phyloP scores from a whole-genome alignment of 92 coral and sea anemone species.

The Palythoa grandis region DNA sequence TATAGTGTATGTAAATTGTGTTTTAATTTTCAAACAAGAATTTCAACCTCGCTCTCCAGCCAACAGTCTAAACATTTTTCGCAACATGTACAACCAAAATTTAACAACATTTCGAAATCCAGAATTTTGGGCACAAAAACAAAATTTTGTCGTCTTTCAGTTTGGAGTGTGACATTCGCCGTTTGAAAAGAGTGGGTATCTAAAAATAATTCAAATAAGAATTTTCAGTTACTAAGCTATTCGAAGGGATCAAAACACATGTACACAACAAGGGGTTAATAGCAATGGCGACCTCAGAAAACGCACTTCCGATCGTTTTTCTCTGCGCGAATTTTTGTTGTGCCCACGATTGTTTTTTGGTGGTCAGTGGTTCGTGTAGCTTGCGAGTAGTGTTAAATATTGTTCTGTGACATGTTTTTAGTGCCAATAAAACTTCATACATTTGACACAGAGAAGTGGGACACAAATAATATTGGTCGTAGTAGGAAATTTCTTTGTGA shows the following conservation, averaged over 20 bases:
- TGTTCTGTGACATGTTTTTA: too few species aligned
- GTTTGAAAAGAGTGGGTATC: not conserved
- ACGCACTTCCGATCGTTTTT: not conserved
- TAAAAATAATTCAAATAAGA: not conserved
- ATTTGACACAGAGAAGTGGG: not conserved
- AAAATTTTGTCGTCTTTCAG: not conserved
- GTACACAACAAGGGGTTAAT: not conserved
- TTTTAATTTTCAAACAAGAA: slow-evolving; percentile 42
- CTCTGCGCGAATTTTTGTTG: not conserved
- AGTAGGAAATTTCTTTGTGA: not conserved
- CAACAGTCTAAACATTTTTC: slow-evolving; percentile 17
- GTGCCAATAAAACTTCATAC: not conserved
- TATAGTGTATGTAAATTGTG: slow-evolving; percentile 6
- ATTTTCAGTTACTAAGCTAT: not conserved
- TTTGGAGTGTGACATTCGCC: not conserved
- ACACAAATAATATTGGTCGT: not conserved
- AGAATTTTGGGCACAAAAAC: not conserved
- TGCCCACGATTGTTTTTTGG: not conserved
- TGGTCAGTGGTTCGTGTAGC: not conserved
- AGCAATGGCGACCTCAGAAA: not conserved
- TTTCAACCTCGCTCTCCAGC: slow-evolving; percentile 1
- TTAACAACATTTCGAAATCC: not conserved
- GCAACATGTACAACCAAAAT: not conserved
- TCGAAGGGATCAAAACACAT: not conserved
- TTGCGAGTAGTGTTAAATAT: not conserved